phyloP scores from a whole-genome alignment of 2,888 invertebrate genomes.

The Geotrupes spiniger region DNA sequence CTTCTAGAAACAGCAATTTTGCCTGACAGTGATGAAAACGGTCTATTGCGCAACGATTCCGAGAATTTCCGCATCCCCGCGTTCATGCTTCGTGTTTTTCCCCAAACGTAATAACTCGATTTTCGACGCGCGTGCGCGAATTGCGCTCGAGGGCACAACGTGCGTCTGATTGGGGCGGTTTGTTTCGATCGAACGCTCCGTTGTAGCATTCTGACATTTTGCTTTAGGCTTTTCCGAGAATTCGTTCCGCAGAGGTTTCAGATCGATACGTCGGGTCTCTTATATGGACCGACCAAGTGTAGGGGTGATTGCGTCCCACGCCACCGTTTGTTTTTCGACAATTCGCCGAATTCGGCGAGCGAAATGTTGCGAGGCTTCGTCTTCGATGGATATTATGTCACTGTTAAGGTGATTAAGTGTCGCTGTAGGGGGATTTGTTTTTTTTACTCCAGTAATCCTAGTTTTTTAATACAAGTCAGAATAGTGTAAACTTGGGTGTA shows the following conservation, averaged over 20 bases:
- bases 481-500: too few species aligned
- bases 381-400: too few species aligned
- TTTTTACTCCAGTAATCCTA: too few species aligned
- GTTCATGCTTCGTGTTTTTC: not conserved
- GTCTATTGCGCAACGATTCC: conserved; percentile 19
- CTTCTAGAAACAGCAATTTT: too few species aligned
- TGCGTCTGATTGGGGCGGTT: conserved; percentile 3
- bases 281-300: not conserved
- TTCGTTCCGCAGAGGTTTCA: conserved; percentile 28
- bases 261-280: conserved; percentile 27
- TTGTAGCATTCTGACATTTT: conserved; percentile 27
- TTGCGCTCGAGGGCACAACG: conserved; percentile 3
- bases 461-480: too few species aligned
- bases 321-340: not conserved
- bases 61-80: conserved; percentile 12
- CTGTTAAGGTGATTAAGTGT: too few species aligned
- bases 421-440: too few species aligned
- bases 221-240: conserved; percentile 30
- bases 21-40: too few species aligned
- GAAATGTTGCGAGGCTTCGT: too few species aligned
- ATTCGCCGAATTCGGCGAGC: not conserved
- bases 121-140: conserved; percentile 5
- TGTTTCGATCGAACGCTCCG: conserved; percentile 16
- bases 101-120: not conserved
- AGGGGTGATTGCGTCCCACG: conserved; percentile 1